Percentiles rank a stretch among this genome's conserved stretches.
Conservation (phyloP, 2,797 vertebrate genomes). For the Cynopterus sphinx region DNA sequence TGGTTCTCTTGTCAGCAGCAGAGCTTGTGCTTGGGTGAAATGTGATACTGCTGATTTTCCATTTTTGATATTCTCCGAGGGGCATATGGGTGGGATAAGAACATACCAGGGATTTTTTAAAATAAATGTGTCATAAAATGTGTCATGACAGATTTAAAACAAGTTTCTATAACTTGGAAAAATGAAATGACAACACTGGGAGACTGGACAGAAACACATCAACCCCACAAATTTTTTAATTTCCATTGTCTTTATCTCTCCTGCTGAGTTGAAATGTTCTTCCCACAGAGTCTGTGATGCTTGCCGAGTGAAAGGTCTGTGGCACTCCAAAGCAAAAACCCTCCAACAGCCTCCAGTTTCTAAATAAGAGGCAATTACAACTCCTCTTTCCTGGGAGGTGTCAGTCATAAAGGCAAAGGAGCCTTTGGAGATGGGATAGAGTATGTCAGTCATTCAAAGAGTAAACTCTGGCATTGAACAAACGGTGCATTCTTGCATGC, state of each 20-base stretch:
- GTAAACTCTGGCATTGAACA: conserved; percentile 63
- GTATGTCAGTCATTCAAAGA: conserved; percentile 71
- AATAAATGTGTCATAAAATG: not conserved
- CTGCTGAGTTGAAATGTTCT: conserved; percentile 13
- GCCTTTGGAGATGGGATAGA: conserved; percentile 46
- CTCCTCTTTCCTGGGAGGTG: conserved; percentile 59
- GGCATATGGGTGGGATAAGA: not conserved
- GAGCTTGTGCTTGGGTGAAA: not conserved
- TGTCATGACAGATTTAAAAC: conserved; percentile 41
- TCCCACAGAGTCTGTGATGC: not conserved
- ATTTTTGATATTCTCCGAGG: not conserved
- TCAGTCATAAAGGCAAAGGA: conserved; percentile 62
- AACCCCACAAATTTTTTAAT: not conserved
- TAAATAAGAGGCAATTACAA: conserved; percentile 62
- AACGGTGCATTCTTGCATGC: conserved; percentile 20
- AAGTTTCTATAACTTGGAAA: not conserved
- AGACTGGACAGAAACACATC: not conserved
- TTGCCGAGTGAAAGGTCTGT: not conserved
- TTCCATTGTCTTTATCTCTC: not conserved
- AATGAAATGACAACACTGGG: not conserved
- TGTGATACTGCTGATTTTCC: not conserved
- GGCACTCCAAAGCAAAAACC: conserved; percentile 47
- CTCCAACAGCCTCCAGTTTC: not conserved
- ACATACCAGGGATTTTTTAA: not conserved
- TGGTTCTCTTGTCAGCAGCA: not conserved